Percentiles rank a stretch among this genome's conserved stretches.
phyloP scores from a whole-genome alignment of 1,140 invertebrate genomes.

The Gonatopus flavifemur region DNA sequence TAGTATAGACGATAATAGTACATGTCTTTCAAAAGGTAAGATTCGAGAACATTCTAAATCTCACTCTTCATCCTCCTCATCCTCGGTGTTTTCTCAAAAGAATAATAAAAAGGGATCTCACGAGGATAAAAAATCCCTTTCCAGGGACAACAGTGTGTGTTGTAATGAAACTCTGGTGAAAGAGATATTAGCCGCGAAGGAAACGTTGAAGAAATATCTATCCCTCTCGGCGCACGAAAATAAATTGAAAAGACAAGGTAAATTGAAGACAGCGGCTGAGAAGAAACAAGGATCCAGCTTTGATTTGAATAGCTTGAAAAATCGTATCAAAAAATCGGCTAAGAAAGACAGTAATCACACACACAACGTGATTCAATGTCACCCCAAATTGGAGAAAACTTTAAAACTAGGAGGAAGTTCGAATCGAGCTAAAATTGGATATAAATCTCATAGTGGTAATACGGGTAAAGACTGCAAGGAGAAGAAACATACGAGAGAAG shows the following conservation, averaged over 20 bases:
- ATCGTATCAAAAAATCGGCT: background rate
- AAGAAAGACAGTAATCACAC: background rate
- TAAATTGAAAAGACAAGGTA: conserved; percentile 14
- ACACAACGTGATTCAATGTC: too few species aligned
- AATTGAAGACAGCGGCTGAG: conserved; percentile 39
- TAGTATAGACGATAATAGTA: too few species aligned
- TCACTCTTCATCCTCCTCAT: too few species aligned
- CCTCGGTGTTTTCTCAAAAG: too few species aligned
- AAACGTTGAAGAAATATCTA: conserved; percentile 50
- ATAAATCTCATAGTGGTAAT: conserved; percentile 1
- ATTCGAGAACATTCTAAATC: too few species aligned
- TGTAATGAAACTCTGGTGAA: conserved; percentile 45
- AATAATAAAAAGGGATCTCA: background rate
- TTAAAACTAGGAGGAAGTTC: background rate
- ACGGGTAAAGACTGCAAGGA: background rate
- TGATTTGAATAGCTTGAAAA: conserved; percentile 8
- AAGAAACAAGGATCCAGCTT: conserved; percentile 38
- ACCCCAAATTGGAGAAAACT: background rate
- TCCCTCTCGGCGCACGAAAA: conserved; percentile 19
- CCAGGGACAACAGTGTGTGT: conserved; percentile 20
- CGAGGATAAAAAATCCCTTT: background rate
- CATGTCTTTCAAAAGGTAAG: too few species aligned
- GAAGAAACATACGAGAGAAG: background rate
- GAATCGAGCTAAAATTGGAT: too few species aligned
- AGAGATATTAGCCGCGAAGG: conserved; percentile 54